Conservation (phyloP, 1,140 invertebrate genomes). For the Vanessa atalanta region DNA sequence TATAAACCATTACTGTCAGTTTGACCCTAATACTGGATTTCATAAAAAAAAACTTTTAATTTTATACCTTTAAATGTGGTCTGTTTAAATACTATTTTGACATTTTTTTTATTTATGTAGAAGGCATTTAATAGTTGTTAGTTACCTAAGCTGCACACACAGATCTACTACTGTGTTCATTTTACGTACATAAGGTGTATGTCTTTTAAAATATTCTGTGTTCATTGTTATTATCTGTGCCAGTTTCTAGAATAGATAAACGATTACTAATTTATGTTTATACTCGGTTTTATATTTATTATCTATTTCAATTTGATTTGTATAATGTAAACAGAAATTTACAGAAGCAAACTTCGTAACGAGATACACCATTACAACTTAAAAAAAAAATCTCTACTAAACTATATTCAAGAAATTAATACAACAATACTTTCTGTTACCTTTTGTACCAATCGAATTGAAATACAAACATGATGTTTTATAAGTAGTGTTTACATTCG, state of each 20-base stretch:
- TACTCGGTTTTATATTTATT: neutral
- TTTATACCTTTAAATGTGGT: conserved; percentile 4
- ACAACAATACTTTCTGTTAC: neutral
- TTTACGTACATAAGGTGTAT: conserved; percentile 39
- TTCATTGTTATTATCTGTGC: conserved; percentile 6
- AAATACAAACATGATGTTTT: neutral
- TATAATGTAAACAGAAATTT: neutral
- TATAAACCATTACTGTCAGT: conserved; percentile 3
- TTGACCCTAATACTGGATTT: neutral
- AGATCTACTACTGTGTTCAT: conserved; percentile 69
- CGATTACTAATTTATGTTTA: neutral
- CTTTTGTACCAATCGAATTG: neutral
- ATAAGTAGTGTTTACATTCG: neutral
- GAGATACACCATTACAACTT: neutral
- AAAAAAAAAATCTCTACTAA: neutral
- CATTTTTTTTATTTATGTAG: conserved; percentile 6
- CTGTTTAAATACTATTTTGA: neutral
- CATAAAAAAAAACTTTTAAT: neutral
- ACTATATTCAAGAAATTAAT: neutral
- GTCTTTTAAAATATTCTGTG: neutral
- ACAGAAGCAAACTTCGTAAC: neutral
- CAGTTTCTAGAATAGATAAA: neutral
- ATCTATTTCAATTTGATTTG: neutral
- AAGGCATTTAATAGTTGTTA: conserved; percentile 60
- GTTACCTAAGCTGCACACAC: conserved; percentile 50